A percentile compares a stretch with the other conserved stretches of the same genome.
Conservation (phyloP, 1,140 invertebrate genomes). For the Trichonephila inaurata region DNA sequence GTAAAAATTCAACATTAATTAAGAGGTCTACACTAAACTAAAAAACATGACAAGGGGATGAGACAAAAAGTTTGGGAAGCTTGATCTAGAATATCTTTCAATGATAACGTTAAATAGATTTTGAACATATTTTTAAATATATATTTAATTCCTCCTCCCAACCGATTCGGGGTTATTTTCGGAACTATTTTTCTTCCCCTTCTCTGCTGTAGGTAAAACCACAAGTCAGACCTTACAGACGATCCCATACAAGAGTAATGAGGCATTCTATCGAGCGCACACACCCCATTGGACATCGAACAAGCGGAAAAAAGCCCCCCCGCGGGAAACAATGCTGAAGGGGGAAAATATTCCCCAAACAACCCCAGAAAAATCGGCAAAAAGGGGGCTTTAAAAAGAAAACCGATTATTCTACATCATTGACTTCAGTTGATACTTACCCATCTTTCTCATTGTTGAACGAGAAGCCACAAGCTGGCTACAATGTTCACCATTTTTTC, state of each 20-base stretch:
- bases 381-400: slow-evolving; percentile 61
- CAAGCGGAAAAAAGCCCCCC: slow-evolving; percentile 63
- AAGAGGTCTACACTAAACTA: too few relatives aligned
- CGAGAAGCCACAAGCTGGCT: slow-evolving; percentile 39
- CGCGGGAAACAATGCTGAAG: slow-evolving; percentile 36
- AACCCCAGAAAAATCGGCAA: slow-evolving; percentile 48
- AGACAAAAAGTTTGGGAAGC: too few relatives aligned
- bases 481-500: slow-evolving; percentile 48
- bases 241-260: slow-evolving; percentile 63
- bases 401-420: slow-evolving; percentile 74
- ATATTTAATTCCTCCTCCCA: neutral
- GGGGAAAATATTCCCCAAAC: slow-evolving; percentile 43
- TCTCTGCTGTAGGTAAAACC: slow-evolving; percentile 69
- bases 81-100: too few relatives aligned
- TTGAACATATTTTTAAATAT: neutral
- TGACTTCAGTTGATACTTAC: slow-evolving; percentile 74
- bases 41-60: too few relatives aligned
- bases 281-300: slow-evolving; percentile 70
- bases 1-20: too few relatives aligned
- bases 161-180: neutral
- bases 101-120: too few relatives aligned
- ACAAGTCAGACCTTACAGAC: slow-evolving; percentile 51
- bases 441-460: slow-evolving; percentile 39
- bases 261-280: slow-evolving; percentile 52
- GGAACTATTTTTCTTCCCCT: neutral